Conservation (phyloP, 2,888 invertebrate species). For the Macaria notata region DNA sequence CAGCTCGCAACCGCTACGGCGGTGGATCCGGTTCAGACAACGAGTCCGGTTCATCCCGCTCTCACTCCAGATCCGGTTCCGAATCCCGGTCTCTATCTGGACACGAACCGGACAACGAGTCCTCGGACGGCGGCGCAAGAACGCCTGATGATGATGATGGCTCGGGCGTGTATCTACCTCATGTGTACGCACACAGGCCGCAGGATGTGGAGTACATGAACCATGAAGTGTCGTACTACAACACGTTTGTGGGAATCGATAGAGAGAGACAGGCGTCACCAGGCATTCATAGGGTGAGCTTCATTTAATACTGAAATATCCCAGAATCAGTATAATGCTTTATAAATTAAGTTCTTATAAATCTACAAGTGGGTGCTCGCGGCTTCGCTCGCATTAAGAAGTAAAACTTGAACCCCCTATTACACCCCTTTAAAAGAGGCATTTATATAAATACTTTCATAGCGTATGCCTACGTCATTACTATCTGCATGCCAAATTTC, state of each 20-base stretch:
- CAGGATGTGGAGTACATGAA: constrained; percentile 75
- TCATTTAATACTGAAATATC: constrained; percentile 20
- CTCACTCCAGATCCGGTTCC: constrained; percentile 73
- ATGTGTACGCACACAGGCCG: constrained; percentile 78
- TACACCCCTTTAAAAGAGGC: no score
- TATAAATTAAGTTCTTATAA: no score
- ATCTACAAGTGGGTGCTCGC: no score
- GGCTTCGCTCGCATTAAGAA: no score
- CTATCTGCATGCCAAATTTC: no score
- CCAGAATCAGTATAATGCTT: no score
- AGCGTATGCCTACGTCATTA: no score
- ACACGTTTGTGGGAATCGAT: constrained; percentile 83
- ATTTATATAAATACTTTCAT: no score
- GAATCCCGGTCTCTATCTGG: constrained; percentile 88
- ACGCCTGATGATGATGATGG: constrained; percentile 86
- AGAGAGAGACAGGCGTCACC: constrained; percentile 71
- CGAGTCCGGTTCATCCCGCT: constrained; percentile 89
- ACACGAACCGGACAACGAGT: constrained; percentile 89
- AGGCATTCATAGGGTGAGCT: constrained; percentile 73
- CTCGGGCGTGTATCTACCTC: constrained; percentile 84
- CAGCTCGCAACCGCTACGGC: constrained; percentile 87
- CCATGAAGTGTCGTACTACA: constrained; percentile 83
- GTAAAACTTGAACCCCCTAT: no score
- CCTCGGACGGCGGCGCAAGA: constrained; percentile 87
- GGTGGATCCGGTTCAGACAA: constrained; percentile 76